These are phyloP conservation scores for Polydrusus pterygomalis DNA, from an alignment of 2,888 invertebrate genomes.

Conservation along the genomic window DNA sequence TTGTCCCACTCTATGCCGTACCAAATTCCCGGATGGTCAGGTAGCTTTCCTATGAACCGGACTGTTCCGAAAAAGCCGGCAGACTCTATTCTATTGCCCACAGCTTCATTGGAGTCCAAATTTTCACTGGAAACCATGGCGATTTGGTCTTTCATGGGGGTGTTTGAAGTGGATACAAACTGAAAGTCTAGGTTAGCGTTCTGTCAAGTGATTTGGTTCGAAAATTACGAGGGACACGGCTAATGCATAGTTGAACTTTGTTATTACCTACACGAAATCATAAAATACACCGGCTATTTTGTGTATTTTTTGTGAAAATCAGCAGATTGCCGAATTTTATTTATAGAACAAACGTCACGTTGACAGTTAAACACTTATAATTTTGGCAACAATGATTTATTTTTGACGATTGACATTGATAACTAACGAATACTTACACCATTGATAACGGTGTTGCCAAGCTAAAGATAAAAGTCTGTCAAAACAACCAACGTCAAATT, in stretches of 20 bases:
- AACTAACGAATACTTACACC: too few relatives aligned
- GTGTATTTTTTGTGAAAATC: constrained; percentile 36
- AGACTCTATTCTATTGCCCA: constrained; percentile 69
- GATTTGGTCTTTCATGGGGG: constrained; percentile 42
- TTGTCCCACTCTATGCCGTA: constrained; percentile 99
- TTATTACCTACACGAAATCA: constrained; percentile 20
- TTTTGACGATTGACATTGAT: too few relatives aligned
- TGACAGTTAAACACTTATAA: constrained; percentile 20
- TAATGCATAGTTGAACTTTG: constrained; percentile 18
- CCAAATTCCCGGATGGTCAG: constrained; percentile 85
- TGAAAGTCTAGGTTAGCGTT: constrained; percentile 20
- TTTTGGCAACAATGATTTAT: constrained; percentile 29
- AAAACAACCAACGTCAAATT: not conserved
- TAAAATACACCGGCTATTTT: constrained; percentile 39
- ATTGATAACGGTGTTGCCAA: not conserved
- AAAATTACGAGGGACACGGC: not conserved
- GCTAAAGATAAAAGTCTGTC: not conserved
- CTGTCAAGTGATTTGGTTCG: not conserved
- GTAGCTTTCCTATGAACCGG: constrained; percentile 84
- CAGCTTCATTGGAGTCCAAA: constrained; percentile 29
- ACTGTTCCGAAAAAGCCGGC: constrained; percentile 76
- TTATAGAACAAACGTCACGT: constrained; percentile 30
- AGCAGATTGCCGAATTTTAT: constrained; percentile 35
- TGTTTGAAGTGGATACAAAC: constrained; percentile 19
- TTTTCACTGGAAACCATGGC: constrained; percentile 47